Percentiles rank a stretch among this genome's conserved stretches.
Conservation (phyloP, 2,888 invertebrate species). For the Tenodera sinensis region DNA sequence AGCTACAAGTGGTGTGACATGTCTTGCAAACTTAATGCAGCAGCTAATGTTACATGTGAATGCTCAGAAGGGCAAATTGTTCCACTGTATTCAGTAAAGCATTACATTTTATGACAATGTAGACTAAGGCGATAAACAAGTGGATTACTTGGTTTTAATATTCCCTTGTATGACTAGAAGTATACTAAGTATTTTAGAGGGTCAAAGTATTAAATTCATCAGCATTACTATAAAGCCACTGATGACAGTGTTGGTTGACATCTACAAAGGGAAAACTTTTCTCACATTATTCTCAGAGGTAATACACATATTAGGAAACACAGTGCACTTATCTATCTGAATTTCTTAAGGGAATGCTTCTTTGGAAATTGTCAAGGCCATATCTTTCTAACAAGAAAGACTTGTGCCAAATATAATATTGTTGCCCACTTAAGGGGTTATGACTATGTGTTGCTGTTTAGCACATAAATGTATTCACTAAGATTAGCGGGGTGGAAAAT, state of each 20-base stretch:
- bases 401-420: too few relatives aligned
- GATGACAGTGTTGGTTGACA: neutral
- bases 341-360: neutral
- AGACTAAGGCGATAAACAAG: too few relatives aligned
- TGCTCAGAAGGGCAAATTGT: too few relatives aligned
- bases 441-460: neutral
- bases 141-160: too few relatives aligned
- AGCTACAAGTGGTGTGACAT: too few relatives aligned
- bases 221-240: neutral
- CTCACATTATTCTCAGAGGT: neutral
- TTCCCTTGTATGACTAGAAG: too few relatives aligned
- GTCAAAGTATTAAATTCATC: neutral
- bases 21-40: too few relatives aligned
- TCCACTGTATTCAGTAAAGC: too few relatives aligned
- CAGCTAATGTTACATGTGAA: too few relatives aligned
- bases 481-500: conserved; percentile 40
- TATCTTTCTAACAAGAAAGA: neutral
- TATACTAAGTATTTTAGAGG: too few relatives aligned
- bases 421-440: neutral
- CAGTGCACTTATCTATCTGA: neutral
- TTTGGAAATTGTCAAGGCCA: neutral
- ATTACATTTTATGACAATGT: too few relatives aligned
- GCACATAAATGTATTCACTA: neutral
- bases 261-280: neutral
- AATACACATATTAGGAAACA: neutral